Base-by-base conservation (phyloP, 2,888 invertebrate species). In the Dynastes maya region DNA sequence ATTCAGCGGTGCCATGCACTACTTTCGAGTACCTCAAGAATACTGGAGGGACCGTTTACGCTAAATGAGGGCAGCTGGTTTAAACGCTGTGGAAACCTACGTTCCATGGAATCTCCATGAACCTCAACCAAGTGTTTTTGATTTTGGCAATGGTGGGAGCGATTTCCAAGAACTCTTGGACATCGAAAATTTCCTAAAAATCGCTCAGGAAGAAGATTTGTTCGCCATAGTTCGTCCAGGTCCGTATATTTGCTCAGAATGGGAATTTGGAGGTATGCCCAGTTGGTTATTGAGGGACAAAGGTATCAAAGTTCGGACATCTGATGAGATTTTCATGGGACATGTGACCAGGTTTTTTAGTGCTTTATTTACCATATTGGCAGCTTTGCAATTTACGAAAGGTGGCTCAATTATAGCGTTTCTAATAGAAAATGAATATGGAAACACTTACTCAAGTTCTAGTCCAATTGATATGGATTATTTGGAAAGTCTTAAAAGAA, bases 211-310 rank as follows among this genome's bases (percentile, higher is more conserved):
- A 82, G 94, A 95, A 86, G 95, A 94, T 79, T 89, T 98, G 55
- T 89, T 94, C 32, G 96, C 97, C 0, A 91, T 97, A 68, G 88
- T 98, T 0, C 90, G 98, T 37, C 94, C 96, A 0, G 98, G 98
- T 0, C 98, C 98, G 0, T 98, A 96, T 85, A 97, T 98, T 83
- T 97, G 97, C 87, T 96, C 95, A 13, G 98, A 98, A 90, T 93
- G 97, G 88, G 97, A 98, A 80, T 88, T 87, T 79, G 89, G 89
- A 37, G 88, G 89, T 5, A 80, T 88, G 53, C 86, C 86, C 8
- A 80, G 82, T 63, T 84, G 83, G 82, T 80, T 84, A 45, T 85
- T 91, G 53, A 85, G 88, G 49, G 90, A 90, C 81, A 88, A 89
- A 1, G 84, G 88, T 27, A 90, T 91, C 87, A 88, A 88, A 82